Base-by-base conservation (phyloP, 53 echinoderm and acorn worm genomes). In the Paracentrotus lividus region DNA sequence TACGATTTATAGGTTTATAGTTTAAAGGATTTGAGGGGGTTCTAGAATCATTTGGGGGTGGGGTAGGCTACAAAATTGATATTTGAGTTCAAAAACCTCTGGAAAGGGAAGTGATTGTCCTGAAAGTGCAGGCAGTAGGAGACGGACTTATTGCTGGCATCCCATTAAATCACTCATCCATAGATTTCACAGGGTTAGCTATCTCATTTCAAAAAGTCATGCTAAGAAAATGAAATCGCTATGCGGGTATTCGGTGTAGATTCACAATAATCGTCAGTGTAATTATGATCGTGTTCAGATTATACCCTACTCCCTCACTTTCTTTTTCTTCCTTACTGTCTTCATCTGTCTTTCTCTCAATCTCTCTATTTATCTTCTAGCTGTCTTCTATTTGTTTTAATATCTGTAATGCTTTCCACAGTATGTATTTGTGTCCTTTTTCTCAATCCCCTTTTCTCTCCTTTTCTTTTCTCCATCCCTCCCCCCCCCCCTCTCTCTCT, bases 181-280 rank as follows among this genome's bases (percentile, higher is more conserved):
- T 38, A 5, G 36, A 40, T 20, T 38, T 32, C 36, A 40, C 5
- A 40, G 72, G 72, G 36, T 18, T 69, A 69, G 36, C 36, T 69
- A 69, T 69, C 69, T 72, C 72, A 38, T 36, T 72, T 40, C 40
- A 72, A 38, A 61, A 24, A 72, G 36, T 72, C 64, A 38, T 72
- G 38, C 40, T 14, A 72, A 69, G 69, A 20, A 40, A 72, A 72
- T 38, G 12, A 72, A 72, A 36, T 72, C 72, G 72, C 18, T 72
- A 40, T 72, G 72, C 72, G 40, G 72, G 72, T 40, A 72, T n/a
- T n/a, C n/a, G 72, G 5, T 18, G 40, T 72, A 40, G 72, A 72
- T 38, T 72, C 40, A 10, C 16, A 36, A 5, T 34, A 72, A 16
- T 72, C 64, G 15, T 6, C 36, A 72, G 18, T 21, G 40, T 72